phyloP scores from a whole-genome alignment of 1,140 invertebrate genomes.

The Myzus persicae region DNA sequence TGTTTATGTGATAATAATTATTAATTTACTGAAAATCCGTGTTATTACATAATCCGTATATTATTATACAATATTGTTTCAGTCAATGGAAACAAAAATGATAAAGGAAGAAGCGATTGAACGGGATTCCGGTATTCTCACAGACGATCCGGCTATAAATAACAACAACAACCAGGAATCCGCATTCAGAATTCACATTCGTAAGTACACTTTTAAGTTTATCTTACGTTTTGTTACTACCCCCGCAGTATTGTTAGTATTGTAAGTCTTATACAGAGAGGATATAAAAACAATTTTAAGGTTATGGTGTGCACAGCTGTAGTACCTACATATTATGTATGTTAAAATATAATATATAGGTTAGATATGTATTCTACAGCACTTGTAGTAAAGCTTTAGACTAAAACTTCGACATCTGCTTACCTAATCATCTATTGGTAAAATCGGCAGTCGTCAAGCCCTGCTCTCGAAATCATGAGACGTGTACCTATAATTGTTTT shows the following conservation, averaged over 20 bases:
- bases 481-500: not conserved
- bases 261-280: not conserved
- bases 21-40: not conserved
- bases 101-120: constrained; percentile 49
- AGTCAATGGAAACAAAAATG: constrained; percentile 51
- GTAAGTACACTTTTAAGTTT: constrained; percentile 21
- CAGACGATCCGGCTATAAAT: not conserved
- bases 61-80: constrained; percentile 4
- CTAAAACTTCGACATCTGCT: not conserved
- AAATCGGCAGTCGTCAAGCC: not conserved
- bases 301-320: not conserved
- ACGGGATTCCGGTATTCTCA: not conserved
- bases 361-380: not conserved
- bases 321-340: not conserved
- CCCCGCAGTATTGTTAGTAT: not conserved
- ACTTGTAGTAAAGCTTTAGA: not conserved
- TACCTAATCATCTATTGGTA: not conserved
- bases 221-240: not conserved
- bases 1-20: no score
- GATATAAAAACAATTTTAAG: not conserved
- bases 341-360: not conserved
- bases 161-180: constrained; percentile 54
- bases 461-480: no score
- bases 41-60: no score
- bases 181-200: constrained; percentile 49